Conservation (phyloP, 2,113 vertebrate genomes). For the Sylvilagus bachmani region DNA sequence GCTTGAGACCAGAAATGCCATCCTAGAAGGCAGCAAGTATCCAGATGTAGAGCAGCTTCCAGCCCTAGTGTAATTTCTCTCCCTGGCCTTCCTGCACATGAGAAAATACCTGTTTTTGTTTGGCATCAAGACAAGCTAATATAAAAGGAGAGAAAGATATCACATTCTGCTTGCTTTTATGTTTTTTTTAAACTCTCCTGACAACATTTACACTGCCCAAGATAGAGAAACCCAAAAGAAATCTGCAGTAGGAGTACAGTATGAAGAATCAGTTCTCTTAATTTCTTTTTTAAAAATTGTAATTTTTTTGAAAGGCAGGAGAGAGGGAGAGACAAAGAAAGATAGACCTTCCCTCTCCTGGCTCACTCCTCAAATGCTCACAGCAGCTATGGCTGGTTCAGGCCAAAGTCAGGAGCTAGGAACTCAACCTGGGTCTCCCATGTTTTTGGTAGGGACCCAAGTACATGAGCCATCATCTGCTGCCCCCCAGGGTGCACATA, state of each 20-base stretch:
- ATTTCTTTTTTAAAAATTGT: too few relatives aligned
- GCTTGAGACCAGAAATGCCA: background rate
- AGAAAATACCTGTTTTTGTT: background rate
- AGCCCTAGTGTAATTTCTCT: background rate
- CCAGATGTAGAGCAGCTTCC: background rate
- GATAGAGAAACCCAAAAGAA: background rate
- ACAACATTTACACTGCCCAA: background rate
- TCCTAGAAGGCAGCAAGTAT: background rate
- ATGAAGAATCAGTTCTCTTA: background rate
- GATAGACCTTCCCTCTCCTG: too few relatives aligned
- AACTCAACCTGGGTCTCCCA: too few relatives aligned
- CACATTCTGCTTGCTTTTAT: background rate
- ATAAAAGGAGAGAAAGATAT: constrained; percentile 31
- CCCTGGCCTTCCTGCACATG: background rate
- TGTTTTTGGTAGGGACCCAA: too few relatives aligned
- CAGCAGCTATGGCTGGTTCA: too few relatives aligned
- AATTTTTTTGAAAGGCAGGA: too few relatives aligned
- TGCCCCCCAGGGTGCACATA: too few relatives aligned
- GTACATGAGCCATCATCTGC: too few relatives aligned
- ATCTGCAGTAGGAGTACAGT: background rate
- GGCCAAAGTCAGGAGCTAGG: too few relatives aligned
- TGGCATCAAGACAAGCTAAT: background rate
- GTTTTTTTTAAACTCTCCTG: background rate
- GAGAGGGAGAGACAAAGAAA: too few relatives aligned
- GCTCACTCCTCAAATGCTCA: too few relatives aligned